Percentiles rank a stretch among this genome's conserved stretches.
These are phyloP conservation scores for Drosophila nr. perissopoda DNA, from an alignment of 2,888 invertebrate genomes.

Conservation along the genomic window DNA sequence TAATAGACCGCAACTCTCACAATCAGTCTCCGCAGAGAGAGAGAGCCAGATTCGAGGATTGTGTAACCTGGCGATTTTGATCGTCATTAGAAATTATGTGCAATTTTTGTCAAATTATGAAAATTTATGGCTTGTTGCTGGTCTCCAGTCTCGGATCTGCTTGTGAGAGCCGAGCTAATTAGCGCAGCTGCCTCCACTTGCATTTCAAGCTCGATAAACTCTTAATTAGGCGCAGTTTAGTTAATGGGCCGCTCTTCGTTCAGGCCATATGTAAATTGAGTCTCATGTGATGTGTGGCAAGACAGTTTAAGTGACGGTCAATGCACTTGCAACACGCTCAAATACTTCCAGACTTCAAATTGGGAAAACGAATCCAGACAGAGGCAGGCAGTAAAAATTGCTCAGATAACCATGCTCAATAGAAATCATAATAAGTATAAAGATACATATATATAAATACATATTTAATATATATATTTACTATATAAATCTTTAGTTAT, in stretches of 20 bases:
- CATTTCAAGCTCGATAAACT: slow-evolving; percentile 75
- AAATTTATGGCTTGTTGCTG: slow-evolving; percentile 66
- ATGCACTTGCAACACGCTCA: slow-evolving; percentile 11
- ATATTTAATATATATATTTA: too few species aligned
- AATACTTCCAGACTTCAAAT: neutral
- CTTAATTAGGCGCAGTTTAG: slow-evolving; percentile 69
- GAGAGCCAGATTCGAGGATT: slow-evolving; percentile 51
- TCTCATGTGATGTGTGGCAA: slow-evolving; percentile 32
- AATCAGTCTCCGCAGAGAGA: slow-evolving; percentile 31
- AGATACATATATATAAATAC: too few species aligned
- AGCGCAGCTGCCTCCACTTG: slow-evolving; percentile 51
- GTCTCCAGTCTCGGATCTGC: slow-evolving; percentile 13
- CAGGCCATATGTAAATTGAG: slow-evolving; percentile 58
- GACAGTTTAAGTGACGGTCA: slow-evolving; percentile 33
- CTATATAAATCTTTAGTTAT: neutral
- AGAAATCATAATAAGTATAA: neutral
- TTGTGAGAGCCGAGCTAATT: slow-evolving; percentile 73
- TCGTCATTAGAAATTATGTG: slow-evolving; percentile 67
- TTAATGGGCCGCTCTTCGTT: slow-evolving; percentile 51
- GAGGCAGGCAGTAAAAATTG: neutral
- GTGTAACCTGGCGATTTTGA: slow-evolving; percentile 57
- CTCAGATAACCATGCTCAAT: neutral
- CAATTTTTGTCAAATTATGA: slow-evolving; percentile 75
- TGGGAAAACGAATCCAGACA: neutral
- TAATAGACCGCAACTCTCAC: slow-evolving; percentile 72